phyloP scores from a whole-genome alignment of 2,888 invertebrate genomes.

The Pseudanteris insignis region DNA sequence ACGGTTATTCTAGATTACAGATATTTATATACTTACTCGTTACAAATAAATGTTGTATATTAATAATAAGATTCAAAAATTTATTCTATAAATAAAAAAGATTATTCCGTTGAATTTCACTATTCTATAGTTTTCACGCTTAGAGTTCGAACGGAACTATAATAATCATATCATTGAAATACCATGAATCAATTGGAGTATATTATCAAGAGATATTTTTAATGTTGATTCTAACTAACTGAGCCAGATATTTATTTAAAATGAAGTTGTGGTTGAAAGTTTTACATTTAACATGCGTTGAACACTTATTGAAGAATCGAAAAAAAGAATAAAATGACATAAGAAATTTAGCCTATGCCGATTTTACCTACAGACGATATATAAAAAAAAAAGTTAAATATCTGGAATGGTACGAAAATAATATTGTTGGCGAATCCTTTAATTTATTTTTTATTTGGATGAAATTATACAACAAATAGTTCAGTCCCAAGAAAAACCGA shows the following conservation, averaged over 20 bases:
- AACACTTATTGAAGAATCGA: slow-evolving; percentile 9
- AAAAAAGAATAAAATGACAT: no score
- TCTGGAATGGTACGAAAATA: no score
- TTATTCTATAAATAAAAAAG: no score
- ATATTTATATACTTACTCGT: slow-evolving; percentile 1
- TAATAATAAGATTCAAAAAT: slow-evolving; percentile 1
- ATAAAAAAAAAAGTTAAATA: no score
- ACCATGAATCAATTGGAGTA: slow-evolving; percentile 29
- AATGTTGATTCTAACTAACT: slow-evolving; percentile 27
- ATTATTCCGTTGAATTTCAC: slow-evolving; percentile 14
- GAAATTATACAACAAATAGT: no score
- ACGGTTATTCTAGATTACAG: background rate
- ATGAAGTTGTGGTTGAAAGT: slow-evolving; percentile 34
- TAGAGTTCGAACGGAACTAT: slow-evolving; percentile 14
- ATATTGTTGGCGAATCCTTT: no score
- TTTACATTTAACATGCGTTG: slow-evolving; percentile 37
- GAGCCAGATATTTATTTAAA: slow-evolving; percentile 30
- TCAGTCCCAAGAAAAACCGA: no score
- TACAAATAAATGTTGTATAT: slow-evolving; percentile 16
- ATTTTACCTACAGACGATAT: no score
- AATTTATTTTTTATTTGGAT: no score
- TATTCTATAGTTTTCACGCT: slow-evolving; percentile 25
- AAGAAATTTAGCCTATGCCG: no score
- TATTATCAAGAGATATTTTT: slow-evolving; percentile 39
- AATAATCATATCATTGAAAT: slow-evolving; percentile 33